Base-by-base conservation (phyloP, 2,113 vertebrate species). In the Herpailurus yagouaroundi region DNA sequence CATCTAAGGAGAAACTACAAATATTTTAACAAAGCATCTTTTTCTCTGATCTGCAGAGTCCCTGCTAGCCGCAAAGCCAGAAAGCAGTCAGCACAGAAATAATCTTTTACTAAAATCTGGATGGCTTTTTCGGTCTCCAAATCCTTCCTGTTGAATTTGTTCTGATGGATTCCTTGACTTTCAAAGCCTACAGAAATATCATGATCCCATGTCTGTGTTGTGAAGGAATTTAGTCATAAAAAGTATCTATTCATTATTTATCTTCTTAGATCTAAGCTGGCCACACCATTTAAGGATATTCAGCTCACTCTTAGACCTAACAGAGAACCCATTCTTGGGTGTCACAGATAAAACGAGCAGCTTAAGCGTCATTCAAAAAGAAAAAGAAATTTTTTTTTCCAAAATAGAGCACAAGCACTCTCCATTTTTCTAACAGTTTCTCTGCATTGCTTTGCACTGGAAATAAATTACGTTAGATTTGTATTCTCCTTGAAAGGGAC, bases 11-110 rank as follows among this genome's bases (percentile, higher is more conserved):
- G 66, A 84, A 95, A 97, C 38, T 92, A 55, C 21, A 83, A 90
- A 79, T 91, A 95, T 91, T 97, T 93, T 89, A 95, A 97, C 50
- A 77, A 90, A 90, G 23, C 48, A 48, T 52, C 14, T 27, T 92
- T 97, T 91, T 81, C 55, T 95, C 93, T 93, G 79, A 93, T 38
- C 57, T 94, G 52, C 74, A 84, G 33, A 92, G 79, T 57, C 50
- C n/a, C 48, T 84, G n/a, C 63, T 57, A 69, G 41, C 21, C 94
- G 41, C 18, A 91, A 66, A 80, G 38, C 63, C 88, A 91, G 38
- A 89, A 96, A 31, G 18, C 13, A 81, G 86, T 81, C 57, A 93
- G 68, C 77, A 97, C n/a, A 92, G 84, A 92, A 96, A 21, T 74
- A 50, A 52, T 57, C 71, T 91, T 76, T 74, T 36, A 55, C 73